Base-by-base conservation (phyloP, 2,113 vertebrate genomes). In the Corydoras sp. region DNA sequence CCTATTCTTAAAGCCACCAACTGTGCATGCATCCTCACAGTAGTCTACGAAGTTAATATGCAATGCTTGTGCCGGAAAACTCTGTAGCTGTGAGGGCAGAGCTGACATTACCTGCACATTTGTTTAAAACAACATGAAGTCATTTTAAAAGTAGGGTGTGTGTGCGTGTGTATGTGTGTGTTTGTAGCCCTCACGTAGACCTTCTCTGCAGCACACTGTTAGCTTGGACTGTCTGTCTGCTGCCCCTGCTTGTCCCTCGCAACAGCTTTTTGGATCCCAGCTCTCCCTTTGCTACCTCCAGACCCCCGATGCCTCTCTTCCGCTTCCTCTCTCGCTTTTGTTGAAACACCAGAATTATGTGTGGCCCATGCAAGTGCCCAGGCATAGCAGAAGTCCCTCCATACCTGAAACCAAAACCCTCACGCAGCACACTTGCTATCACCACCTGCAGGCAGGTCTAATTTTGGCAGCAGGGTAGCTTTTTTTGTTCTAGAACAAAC, bases 201-300 rank as follows among this genome's bases (percentile, higher is more conserved):
- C 67, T 31, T 73, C 71, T 60, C 63, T 79, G 30, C 74, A 79
- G 53, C 71, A 76, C 64, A 76, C 74, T 72, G 69, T 71, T 66
- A 76, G 78, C 69, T 50, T 68, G 78, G 80, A 83, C 80, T 81
- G 76, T 85, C 77, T 85, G 76, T 85, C 77, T 79, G 81, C 81
- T 2, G 58, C 70, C 51, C 14, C 71, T 59, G 63, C 63, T 24
- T 24, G 18, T 24, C 18, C 18, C 62, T 64, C 43, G 63, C 71
- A 58, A n/a, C 63, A 54, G 49, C 29, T 54, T 58, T 74, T 76
- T 5, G 63, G 74, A 55, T 76, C 68, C 10, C 74, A 71, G 63
- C 56, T 71, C 55, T 65, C 78, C 43, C 71, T 74, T 56, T 65
- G 78, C 75, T 71, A 74, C 55, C 13, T 61, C 15, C 71, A 71